These are phyloP conservation scores for Dreissena polymorpha DNA, from an alignment of 1,140 invertebrate species.

Conservation along the genomic window DNA sequence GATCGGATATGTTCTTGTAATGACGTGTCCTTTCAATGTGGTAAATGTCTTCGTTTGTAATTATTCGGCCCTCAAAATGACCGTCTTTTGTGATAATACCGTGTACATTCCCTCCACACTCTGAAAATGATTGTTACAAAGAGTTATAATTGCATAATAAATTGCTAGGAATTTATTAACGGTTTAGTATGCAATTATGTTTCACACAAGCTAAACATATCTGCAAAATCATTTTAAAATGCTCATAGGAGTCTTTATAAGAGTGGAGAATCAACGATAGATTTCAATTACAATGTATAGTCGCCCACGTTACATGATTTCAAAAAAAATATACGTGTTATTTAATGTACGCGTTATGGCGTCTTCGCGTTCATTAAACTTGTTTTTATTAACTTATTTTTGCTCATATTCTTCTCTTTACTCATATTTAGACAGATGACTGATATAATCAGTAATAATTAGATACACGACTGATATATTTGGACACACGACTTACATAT, in stretches of 20 bases:
- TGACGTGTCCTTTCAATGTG: constrained; percentile 92
- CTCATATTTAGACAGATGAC: neutral
- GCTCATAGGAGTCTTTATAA: constrained; percentile 82
- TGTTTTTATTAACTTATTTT: too few relatives aligned
- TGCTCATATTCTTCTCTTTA: neutral
- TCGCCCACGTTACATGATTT: too few relatives aligned
- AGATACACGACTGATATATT: neutral
- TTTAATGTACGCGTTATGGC: too few relatives aligned
- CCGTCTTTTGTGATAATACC: constrained; percentile 92
- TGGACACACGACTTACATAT: too few relatives aligned
- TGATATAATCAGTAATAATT: neutral
- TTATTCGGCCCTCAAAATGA: constrained; percentile 93
- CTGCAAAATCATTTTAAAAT: neutral
- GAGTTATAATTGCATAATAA: neutral
- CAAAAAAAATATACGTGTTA: too few relatives aligned
- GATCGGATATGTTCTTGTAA: constrained; percentile 81
- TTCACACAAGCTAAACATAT: constrained; percentile 1
- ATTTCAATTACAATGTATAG: neutral
- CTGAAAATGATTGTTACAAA: constrained; percentile 83
- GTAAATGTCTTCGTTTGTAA: constrained; percentile 87
- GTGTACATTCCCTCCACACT: constrained; percentile 90
- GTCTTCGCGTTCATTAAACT: too few relatives aligned
- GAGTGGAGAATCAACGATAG: neutral
- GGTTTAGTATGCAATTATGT: neutral
- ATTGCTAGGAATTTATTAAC: constrained; percentile 74